A percentile compares a stretch with the other conserved stretches of the same genome.
Evolutionary conservation across 2,888 invertebrate species (phyloP).

Genomic region (Beris morrisii): DNA sequence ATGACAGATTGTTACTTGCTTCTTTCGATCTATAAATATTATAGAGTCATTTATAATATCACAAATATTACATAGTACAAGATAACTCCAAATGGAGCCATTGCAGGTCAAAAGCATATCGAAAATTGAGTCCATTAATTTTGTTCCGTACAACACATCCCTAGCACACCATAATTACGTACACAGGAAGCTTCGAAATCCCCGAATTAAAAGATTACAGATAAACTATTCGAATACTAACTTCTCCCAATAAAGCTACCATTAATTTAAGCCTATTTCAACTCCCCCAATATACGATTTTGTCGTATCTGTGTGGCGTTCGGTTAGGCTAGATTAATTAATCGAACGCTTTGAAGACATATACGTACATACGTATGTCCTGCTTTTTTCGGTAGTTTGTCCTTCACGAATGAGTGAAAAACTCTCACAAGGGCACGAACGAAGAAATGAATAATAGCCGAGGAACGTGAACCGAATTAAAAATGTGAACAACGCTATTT

Average conservation of each 20-base stretch:
- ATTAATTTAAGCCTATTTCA: neutral
- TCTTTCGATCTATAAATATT: no score
- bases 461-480: constrained; percentile 19
- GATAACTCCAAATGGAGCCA: no score
- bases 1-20: no score
- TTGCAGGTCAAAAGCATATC: neutral
- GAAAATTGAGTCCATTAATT: constrained; percentile 3
- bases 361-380: no score
- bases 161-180: no score
- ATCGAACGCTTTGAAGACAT: neutral
- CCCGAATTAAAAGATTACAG: neutral
- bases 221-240: neutral
- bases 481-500: constrained; percentile 4
- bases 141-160: neutral
- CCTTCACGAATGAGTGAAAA: no score
- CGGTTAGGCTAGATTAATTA: neutral
- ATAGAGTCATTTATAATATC: no score
- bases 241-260: constrained; percentile 5
- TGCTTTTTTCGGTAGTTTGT: no score
- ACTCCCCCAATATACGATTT: neutral
- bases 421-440: no score
- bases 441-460: constrained; percentile 14
- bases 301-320: neutral
- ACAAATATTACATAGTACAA: no score
- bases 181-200: neutral